phyloP scores from a whole-genome alignment of 2,797 vertebrate genomes.

The Parauchenoglanis punctatus region DNA sequence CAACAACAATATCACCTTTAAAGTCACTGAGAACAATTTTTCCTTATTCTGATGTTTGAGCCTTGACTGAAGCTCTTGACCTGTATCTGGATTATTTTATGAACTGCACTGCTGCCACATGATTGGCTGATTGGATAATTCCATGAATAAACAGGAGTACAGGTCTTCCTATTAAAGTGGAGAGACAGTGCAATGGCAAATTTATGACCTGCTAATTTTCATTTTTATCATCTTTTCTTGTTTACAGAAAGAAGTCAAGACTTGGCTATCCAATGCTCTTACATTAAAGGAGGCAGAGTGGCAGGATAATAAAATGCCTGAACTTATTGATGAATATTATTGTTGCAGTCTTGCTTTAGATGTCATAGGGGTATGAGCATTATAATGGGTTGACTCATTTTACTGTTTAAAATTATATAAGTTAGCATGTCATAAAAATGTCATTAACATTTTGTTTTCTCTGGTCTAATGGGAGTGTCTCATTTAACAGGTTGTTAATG shows the following conservation, averaged over 20 bases:
- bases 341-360: conserved; percentile 83
- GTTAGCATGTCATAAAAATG: background rate
- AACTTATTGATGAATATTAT: conserved; percentile 73
- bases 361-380: conserved; percentile 79
- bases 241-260: conserved; percentile 70
- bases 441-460: background rate
- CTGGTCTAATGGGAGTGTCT: background rate
- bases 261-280: conserved; percentile 72
- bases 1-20: background rate
- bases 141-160: background rate
- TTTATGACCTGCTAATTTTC: background rate
- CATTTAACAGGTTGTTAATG: conserved; percentile 60
- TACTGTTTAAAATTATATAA: background rate
- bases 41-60: background rate
- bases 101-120: background rate
- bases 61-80: background rate
- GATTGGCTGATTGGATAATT: background rate
- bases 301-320: conserved; percentile 71
- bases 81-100: background rate
- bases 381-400: background rate
- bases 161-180: background rate
- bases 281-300: conserved; percentile 77
- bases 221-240: background rate
- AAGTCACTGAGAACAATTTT: background rate
- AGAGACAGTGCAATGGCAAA: background rate